Percentiles rank a stretch among this genome's conserved stretches.
Conservation (phyloP, 1,140 invertebrate species). For the Lineus longissimus region DNA sequence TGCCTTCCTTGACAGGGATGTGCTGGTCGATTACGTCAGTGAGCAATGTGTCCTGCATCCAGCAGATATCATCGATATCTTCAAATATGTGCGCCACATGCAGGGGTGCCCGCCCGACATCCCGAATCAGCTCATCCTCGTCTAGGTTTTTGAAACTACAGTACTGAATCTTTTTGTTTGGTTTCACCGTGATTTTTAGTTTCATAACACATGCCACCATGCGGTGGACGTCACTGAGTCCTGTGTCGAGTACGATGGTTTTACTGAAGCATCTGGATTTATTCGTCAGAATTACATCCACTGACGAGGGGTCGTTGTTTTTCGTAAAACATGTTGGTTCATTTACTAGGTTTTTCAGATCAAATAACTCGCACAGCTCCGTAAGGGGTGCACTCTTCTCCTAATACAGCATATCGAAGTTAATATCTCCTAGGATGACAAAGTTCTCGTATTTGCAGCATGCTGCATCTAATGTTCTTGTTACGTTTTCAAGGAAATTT, state of each 20-base stretch:
- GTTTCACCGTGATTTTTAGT: background rate
- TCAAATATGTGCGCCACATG: background rate
- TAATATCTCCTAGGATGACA: no score
- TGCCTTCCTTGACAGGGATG: slow-evolving; percentile 14
- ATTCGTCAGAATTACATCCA: slow-evolving; percentile 6
- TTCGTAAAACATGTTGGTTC: background rate
- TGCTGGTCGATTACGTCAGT: slow-evolving; percentile 14
- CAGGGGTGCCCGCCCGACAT: background rate
- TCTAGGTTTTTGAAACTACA: background rate
- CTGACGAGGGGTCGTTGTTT: background rate
- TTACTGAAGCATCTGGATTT: background rate
- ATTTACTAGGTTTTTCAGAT: background rate
- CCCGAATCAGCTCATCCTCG: background rate
- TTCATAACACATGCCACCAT: background rate
- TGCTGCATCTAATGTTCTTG: no score
- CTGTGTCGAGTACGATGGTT: background rate
- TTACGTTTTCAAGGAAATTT: no score
- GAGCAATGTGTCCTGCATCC: slow-evolving; percentile 10
- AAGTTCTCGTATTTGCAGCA: no score
- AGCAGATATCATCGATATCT: slow-evolving; percentile 5
- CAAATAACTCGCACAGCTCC: slow-evolving; percentile 1
- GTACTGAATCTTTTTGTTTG: background rate
- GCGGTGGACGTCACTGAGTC: background rate
- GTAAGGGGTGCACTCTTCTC: background rate
- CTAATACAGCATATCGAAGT: no score